phyloP scores from a whole-genome alignment of 2,113 vertebrate genomes.

The Columba janthina region DNA sequence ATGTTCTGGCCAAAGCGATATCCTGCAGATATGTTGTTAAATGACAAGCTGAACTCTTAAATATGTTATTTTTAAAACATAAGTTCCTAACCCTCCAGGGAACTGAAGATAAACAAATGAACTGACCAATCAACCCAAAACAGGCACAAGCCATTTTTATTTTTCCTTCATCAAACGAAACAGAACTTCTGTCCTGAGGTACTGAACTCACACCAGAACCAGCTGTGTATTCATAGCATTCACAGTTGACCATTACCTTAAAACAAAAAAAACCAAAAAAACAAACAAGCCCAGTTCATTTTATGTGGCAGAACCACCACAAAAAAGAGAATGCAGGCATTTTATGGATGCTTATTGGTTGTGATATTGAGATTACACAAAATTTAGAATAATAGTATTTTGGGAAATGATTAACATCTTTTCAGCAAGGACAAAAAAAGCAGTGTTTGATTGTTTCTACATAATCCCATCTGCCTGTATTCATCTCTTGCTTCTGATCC shows the following conservation, averaged over 20 bases:
- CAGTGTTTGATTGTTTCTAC: not conserved
- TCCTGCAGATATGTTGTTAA: not conserved
- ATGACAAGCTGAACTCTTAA: not conserved
- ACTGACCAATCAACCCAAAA: not conserved
- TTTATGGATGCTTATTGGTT: not conserved
- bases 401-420: not conserved
- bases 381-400: not conserved
- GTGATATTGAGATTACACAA: not conserved
- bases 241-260: not conserved
- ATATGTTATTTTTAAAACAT: not conserved
- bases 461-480: not conserved
- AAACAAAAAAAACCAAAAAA: not conserved
- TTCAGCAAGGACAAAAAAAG: not conserved
- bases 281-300: not conserved
- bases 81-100: not conserved
- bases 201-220: not conserved
- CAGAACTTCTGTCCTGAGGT: not conserved
- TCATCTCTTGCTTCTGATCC: not conserved
- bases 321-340: not conserved
- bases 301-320: not conserved
- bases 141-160: not conserved
- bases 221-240: not conserved
- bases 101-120: not conserved
- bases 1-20: not conserved
- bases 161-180: not conserved